Evolutionary conservation across 2,888 invertebrate genomes (phyloP).

Genomic region (Hedychridium roseum): DNA sequence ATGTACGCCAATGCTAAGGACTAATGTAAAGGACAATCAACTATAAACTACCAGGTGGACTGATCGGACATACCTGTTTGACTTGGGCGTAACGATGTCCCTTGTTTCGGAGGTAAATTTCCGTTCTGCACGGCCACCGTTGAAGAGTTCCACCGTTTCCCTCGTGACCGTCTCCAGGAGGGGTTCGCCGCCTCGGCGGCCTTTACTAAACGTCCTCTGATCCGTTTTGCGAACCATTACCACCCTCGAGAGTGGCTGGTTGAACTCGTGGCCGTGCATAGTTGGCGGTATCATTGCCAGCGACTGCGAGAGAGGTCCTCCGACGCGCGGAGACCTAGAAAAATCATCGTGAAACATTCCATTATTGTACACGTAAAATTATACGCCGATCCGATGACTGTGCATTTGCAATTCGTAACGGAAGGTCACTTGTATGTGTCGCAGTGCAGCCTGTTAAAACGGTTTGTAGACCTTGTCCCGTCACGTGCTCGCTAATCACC

Average conservation of each 20-base stretch:
- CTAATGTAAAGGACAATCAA: conserved; percentile 10
- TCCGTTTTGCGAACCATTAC: conserved; percentile 76
- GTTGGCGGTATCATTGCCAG: conserved; percentile 62
- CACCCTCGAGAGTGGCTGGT: conserved; percentile 68
- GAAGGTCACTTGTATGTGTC: conserved; percentile 13
- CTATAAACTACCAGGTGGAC: conserved; percentile 4
- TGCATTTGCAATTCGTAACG: conserved; percentile 18
- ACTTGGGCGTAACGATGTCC: conserved; percentile 64
- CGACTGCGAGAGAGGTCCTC: conserved; percentile 60
- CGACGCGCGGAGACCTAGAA: conserved; percentile 59
- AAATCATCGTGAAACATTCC: conserved; percentile 4
- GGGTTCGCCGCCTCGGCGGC: conserved; percentile 70
- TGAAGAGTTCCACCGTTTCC: conserved; percentile 73
- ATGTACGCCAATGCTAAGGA: neutral
- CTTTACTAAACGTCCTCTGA: conserved; percentile 71
- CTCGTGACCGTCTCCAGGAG: conserved; percentile 72
- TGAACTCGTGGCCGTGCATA: conserved; percentile 62
- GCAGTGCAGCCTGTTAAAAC: too few species aligned
- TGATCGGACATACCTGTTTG: conserved; percentile 49
- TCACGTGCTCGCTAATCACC: conserved; percentile 16
- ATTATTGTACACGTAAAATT: neutral
- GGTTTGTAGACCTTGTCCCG: conserved; percentile 8
- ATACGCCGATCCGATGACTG: conserved; percentile 7
- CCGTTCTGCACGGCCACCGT: conserved; percentile 71
- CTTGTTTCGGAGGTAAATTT: conserved; percentile 72